Evolutionary conservation across 2,888 invertebrate genomes (phyloP).

Genomic region (Chymomyza fuscimana): DNA sequence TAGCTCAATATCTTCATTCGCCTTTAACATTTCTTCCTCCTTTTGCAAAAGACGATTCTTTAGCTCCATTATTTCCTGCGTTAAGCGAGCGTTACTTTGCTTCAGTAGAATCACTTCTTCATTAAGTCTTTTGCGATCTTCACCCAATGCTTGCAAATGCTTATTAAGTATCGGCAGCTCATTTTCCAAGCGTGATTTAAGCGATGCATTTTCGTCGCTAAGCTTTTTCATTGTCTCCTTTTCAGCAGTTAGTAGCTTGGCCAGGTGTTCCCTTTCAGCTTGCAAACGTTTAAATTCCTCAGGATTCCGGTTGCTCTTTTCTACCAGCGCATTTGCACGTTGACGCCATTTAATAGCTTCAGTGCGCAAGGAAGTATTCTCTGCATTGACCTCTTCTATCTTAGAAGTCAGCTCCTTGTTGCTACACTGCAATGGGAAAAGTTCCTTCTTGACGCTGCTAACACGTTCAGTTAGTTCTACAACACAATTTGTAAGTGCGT

Average conservation of each 20-base stretch:
- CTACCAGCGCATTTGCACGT: constrained; percentile 91
- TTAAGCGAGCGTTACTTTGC: constrained; percentile 82
- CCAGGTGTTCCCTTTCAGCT: constrained; percentile 89
- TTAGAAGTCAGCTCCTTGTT: constrained; percentile 86
- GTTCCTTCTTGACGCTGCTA: constrained; percentile 84
- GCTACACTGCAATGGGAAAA: constrained; percentile 89
- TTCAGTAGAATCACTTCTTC: constrained; percentile 84
- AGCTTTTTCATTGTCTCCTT: constrained; percentile 86
- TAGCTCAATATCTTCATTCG: constrained; percentile 84
- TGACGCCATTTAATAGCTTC: constrained; percentile 93
- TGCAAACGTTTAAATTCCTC: constrained; percentile 94
- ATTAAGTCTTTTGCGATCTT: constrained; percentile 84
- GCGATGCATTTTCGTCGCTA: constrained; percentile 83
- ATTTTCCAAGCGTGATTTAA: constrained; percentile 85
- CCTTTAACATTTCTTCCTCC: constrained; percentile 83
- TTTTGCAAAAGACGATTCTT: constrained; percentile 82
- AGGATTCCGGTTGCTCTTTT: constrained; percentile 93
- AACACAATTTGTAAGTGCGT: constrained; percentile 84
- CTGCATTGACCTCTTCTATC: constrained; percentile 86
- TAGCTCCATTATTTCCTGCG: constrained; percentile 84
- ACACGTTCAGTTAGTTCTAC: constrained; percentile 85
- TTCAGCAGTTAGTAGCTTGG: constrained; percentile 88
- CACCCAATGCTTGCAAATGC: constrained; percentile 82
- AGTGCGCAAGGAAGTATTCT: constrained; percentile 88
- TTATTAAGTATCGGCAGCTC: constrained; percentile 83